Evolutionary conservation across 1,140 invertebrate genomes (phyloP).

Genomic region (Ladona fulva): DNA sequence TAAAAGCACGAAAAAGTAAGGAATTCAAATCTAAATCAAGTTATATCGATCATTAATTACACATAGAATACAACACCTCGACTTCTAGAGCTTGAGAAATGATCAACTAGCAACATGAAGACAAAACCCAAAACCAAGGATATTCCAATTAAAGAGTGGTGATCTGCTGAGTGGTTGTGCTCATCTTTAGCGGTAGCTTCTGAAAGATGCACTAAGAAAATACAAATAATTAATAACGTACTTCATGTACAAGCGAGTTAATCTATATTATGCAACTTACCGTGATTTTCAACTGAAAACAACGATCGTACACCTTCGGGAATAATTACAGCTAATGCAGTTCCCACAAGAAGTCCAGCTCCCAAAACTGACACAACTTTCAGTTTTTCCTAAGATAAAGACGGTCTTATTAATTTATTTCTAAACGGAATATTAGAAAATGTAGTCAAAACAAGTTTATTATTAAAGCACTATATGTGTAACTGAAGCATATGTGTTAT

Average conservation of each 20-base stretch:
- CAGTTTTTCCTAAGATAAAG: constrained; percentile 73
- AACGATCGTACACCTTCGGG: constrained; percentile 93
- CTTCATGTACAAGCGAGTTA: background rate
- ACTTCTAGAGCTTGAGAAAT: constrained; percentile 41
- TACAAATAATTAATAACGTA: background rate
- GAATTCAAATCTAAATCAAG: constrained; percentile 22
- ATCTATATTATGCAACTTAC: background rate
- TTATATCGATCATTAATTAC: background rate
- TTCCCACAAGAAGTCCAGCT: constrained; percentile 94
- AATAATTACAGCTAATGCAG: constrained; percentile 94
- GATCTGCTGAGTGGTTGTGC: constrained; percentile 29
- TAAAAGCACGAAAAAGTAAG: constrained; percentile 44
- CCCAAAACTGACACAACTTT: constrained; percentile 90
- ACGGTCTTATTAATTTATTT: constrained; percentile 10
- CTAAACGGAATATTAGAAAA: background rate
- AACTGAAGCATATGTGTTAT: background rate
- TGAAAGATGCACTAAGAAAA: background rate
- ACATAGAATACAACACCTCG: constrained; percentile 25
- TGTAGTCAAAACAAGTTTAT: too few species aligned
- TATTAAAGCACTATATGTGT: background rate
- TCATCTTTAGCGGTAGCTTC: background rate
- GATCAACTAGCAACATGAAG: constrained; percentile 96
- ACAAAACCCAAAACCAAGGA: constrained; percentile 82
- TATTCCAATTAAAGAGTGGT: constrained; percentile 58
- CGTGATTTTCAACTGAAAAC: constrained; percentile 32